Evolutionary conservation across 2,888 invertebrate genomes (phyloP), one percentile per base, ranked within the genome.

Genomic region (Acanthosepion pharaonis): DNA sequence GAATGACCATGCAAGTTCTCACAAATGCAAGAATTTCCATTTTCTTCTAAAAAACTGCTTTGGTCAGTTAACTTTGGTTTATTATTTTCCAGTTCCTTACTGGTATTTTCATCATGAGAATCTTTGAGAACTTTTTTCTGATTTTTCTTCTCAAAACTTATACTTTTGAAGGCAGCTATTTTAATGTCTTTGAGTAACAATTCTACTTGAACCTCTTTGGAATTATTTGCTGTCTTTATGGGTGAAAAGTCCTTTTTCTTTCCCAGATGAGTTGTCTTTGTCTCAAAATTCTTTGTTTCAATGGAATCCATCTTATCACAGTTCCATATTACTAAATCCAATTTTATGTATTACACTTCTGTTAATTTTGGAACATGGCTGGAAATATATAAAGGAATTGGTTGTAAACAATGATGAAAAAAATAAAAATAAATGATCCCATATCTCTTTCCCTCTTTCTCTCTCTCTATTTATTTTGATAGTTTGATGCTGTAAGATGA

Each of bases 161-260:
- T n/a, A 15, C n/a, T 78, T 33, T 78, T 78, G 15, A 33, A 78
- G 15, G 78, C 78, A 11, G 78, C 78, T 33, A n/a, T 18, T 78
- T 78, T 78, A n/a, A 78, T 78, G 33, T 78, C 78, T 78, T 78
- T 78, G 78, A 78, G 78, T 78, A 78, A 78, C n/a, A 78, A n/a
- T 78, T 78, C 78, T 59, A 59, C 59, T 23, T 59, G 59, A 11
- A 78, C 11, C 9, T 78, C 78, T 78, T 78, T 78, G 78, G 78
- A 78, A 78, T 33, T 78, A 78, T n/a, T 78, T 78, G 78, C n/a
- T 78, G 9, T 11, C 78, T 78, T 78, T 33, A 78, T 33, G 4
- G n/a, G 78, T n/a, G n/a, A 33, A n/a, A 33, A 15, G 33, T 78
- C n/a, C n/a, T 78, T 78, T 78, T 78, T 33, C 78, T 78, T 78